Percentiles rank a stretch among this genome's conserved stretches.
phyloP scores from a whole-genome alignment of 2,888 invertebrate species.

The Iselma pallidipennis region DNA sequence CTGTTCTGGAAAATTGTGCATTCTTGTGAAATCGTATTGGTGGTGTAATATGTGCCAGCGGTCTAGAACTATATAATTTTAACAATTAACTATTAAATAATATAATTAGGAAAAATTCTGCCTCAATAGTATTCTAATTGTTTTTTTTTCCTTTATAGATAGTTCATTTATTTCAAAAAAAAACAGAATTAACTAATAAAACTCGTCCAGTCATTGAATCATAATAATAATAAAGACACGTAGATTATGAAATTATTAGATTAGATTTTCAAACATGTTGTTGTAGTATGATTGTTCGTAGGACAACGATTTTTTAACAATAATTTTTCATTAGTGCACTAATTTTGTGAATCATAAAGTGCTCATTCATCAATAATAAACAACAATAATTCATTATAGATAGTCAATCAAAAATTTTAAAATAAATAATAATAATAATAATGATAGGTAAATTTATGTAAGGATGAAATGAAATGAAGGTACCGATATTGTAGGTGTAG shows the following conservation, averaged over 20 bases:
- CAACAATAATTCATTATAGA: too few species aligned
- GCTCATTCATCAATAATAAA: constrained; percentile 3
- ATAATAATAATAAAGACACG: not conserved
- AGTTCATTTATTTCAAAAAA: not conserved
- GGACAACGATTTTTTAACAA: constrained; percentile 6
- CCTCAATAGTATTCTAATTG: not conserved
- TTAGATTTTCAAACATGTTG: not conserved
- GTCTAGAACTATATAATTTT: not conserved
- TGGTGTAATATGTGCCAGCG: not conserved
- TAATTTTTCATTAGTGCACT: not conserved
- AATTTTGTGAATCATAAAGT: not conserved
- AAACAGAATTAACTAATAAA: not conserved
- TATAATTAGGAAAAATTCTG: not conserved
- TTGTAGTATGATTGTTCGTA: not conserved
- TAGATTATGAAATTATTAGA: not conserved
- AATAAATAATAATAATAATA: not conserved
- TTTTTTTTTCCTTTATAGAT: too few species aligned
- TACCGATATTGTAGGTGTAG: too few species aligned
- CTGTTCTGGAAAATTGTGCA: too few species aligned
- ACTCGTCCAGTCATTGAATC: not conserved
- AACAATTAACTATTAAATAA: not conserved
- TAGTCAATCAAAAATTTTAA: not conserved
- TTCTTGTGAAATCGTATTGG: too few species aligned
- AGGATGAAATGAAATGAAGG: too few species aligned
- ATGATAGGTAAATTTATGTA: too few species aligned